Base-by-base conservation (phyloP, 2,888 invertebrate species). In the Serrognathus titanus region DNA sequence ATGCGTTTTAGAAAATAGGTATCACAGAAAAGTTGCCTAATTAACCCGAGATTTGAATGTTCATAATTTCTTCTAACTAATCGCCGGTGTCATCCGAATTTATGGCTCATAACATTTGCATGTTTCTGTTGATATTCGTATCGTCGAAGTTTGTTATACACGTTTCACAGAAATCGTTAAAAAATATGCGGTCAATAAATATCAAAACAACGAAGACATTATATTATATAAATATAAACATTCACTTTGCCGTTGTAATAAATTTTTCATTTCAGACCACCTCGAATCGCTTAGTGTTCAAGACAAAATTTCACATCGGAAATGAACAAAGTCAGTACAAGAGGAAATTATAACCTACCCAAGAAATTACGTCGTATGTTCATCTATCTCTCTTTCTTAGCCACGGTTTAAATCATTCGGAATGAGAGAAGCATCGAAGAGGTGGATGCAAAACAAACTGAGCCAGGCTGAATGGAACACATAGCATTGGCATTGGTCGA, bases 401-500 rank as follows among this genome's bases (percentile, higher is more conserved):
- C 16, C 13, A 35, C 16, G 10, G 10, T 9, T 35, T 24, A 37
- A 35, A 43, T 37, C 43, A 43, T 37, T 35, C 51, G 55, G 55
- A 59, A 52, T 41, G 57, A 55, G 58, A 57, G 58, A 53, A 53
- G 51, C 45, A 37, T 40, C 39, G 53, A 40, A 48, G 53, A 48
- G 57, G 57, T 56, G 48, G 39, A 53, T 55, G 56, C 12, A n/a
- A 47, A 57, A 53, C 47, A 31, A 24, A 55, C 48, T 51, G 49
- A 56, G 58, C 43, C 48, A 50, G 50, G 48, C 55, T 48, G 64
- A 59, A 62, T 60, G 61, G 61, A 57, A 49, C 59, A 56, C 58
- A 64, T 57, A 59, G 63, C 58, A 57, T 63, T 55, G 53, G 62
- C 60, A 62, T 62, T 61, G 65, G 64, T 64, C 52, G 62, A 61